Evolutionary conservation across 2,888 invertebrate species (phyloP).

Genomic region (Rhingia campestris): DNA sequence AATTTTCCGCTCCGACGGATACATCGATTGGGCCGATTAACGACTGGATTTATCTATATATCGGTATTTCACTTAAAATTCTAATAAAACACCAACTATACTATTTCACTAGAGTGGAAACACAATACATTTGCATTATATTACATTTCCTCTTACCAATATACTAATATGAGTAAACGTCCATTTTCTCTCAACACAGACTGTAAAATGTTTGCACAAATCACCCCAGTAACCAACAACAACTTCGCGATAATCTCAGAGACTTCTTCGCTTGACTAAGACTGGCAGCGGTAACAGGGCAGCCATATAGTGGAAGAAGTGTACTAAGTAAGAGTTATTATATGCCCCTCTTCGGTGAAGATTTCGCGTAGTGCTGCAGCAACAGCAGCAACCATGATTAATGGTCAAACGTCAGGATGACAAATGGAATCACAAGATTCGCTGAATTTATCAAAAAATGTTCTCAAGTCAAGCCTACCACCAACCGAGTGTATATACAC

Average conservation of each 20-base stretch:
- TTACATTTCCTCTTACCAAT: not conserved
- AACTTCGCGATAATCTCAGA: slow-evolving; percentile 59
- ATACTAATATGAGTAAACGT: not conserved
- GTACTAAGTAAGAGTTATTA: slow-evolving; percentile 65
- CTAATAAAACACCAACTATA: not conserved
- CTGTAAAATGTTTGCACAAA: slow-evolving; percentile 38
- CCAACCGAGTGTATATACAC: slow-evolving; percentile 34
- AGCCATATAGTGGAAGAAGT: slow-evolving; percentile 9
- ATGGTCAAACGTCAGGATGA: slow-evolving; percentile 78
- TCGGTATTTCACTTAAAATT: too few relatives aligned
- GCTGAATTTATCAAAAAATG: slow-evolving; percentile 77
- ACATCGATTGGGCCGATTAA: too few relatives aligned
- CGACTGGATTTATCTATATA: too few relatives aligned
- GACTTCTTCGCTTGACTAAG: slow-evolving; percentile 57
- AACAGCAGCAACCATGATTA: slow-evolving; percentile 75
- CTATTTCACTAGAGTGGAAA: not conserved
- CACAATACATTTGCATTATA: too few relatives aligned
- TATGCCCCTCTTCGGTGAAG: slow-evolving; percentile 52
- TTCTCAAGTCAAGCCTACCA: slow-evolving; percentile 68
- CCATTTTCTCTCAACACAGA: slow-evolving; percentile 29
- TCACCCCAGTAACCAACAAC: slow-evolving; percentile 27
- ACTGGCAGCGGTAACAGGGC: slow-evolving; percentile 27
- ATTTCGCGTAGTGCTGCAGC: slow-evolving; percentile 63
- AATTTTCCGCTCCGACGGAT: too few relatives aligned
- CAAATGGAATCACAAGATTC: slow-evolving; percentile 78